These are phyloP conservation scores for Meganola albula DNA, from an alignment of 2,888 invertebrate genomes.

Conservation along the genomic window DNA sequence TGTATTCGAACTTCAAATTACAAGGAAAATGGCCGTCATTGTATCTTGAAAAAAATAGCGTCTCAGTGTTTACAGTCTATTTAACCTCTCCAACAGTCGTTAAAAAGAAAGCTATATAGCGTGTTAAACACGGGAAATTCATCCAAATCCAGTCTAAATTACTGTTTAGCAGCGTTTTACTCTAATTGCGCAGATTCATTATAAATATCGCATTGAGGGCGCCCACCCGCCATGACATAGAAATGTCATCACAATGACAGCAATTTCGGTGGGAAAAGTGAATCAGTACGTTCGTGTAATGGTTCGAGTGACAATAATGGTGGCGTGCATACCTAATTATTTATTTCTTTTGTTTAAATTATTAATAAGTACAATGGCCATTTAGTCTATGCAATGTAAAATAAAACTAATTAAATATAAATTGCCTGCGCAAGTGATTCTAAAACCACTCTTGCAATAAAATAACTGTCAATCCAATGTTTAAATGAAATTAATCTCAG, in stretches of 20 bases:
- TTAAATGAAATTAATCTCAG: too few species aligned
- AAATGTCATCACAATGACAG: constrained; percentile 49
- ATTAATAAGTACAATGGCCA: too few species aligned
- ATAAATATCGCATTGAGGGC: constrained; percentile 50
- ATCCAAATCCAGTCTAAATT: constrained; percentile 43
- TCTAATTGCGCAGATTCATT: constrained; percentile 65
- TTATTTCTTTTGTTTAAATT: too few species aligned
- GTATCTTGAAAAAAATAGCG: constrained; percentile 24
- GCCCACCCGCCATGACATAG: constrained; percentile 43
- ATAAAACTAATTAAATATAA: too few species aligned
- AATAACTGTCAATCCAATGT: too few species aligned
- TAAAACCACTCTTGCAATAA: too few species aligned
- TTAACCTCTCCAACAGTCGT: constrained; percentile 52
- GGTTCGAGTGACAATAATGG: too few species aligned
- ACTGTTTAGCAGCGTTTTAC: constrained; percentile 66
- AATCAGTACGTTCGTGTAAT: too few species aligned
- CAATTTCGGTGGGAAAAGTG: constrained; percentile 54
- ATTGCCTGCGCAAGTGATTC: too few species aligned
- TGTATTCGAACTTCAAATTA: constrained; percentile 16
- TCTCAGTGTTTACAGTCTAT: constrained; percentile 65
- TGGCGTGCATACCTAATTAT: too few species aligned
- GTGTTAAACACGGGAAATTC: constrained; percentile 66
- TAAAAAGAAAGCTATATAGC: constrained; percentile 69
- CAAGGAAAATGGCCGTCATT: constrained; percentile 17
- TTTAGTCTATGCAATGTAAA: too few species aligned